These are phyloP conservation scores for Cotesia chilonis DNA, from an alignment of 1,140 invertebrate genomes.

Conservation along the genomic window DNA sequence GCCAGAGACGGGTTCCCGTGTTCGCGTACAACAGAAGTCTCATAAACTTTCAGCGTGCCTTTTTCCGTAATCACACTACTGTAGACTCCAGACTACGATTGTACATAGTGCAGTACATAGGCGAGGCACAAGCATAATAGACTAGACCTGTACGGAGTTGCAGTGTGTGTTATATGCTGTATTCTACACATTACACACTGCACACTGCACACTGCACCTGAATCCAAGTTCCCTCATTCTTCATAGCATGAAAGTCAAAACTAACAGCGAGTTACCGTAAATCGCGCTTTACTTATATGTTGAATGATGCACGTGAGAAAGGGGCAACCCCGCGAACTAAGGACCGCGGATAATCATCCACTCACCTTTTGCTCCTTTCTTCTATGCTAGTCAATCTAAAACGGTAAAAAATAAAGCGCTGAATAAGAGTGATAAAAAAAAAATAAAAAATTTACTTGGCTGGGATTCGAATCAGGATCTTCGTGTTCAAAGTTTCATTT, in stretches of 20 bases:
- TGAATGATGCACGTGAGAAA: slow-evolving; percentile 25
- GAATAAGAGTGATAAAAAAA: too few species aligned
- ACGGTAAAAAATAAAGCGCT: background rate
- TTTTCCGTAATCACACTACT: slow-evolving; percentile 33
- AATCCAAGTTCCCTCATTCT: too few species aligned
- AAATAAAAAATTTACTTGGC: too few species aligned
- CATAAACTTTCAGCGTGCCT: slow-evolving; percentile 29
- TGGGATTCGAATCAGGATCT: too few species aligned
- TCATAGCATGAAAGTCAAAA: slow-evolving; percentile 8
- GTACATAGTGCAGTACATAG: background rate
- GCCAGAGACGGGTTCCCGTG: background rate
- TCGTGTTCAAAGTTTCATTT: too few species aligned
- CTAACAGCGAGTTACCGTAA: slow-evolving; percentile 18
- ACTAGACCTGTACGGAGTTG: background rate
- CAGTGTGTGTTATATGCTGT: too few species aligned
- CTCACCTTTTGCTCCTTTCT: slow-evolving; percentile 19
- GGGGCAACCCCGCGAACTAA: background rate
- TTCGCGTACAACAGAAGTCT: slow-evolving; percentile 13
- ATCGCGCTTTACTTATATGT: slow-evolving; percentile 2
- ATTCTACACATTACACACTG: too few species aligned
- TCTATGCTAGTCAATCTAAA: slow-evolving; percentile 22
- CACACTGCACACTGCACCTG: too few species aligned
- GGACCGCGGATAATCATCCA: slow-evolving; percentile 24
- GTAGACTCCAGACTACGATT: too few species aligned
- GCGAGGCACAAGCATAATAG: slow-evolving; percentile 18